These are phyloP conservation scores for Melanogrammus aeglefinus DNA, from an alignment of 2,797 vertebrate species.

Conservation along the genomic window DNA sequence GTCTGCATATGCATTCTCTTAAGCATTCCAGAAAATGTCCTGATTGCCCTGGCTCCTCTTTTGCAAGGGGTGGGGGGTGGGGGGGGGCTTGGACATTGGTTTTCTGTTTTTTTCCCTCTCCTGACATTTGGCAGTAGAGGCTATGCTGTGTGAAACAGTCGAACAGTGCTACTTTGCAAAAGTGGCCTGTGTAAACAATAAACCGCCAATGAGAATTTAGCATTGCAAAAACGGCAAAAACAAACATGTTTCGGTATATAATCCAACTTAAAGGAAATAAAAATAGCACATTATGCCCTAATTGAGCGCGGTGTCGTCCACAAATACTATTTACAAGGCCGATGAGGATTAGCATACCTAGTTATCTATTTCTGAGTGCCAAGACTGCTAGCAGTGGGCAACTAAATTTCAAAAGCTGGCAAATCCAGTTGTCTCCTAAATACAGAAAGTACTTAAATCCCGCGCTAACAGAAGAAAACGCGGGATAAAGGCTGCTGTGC, in stretches of 20 bases:
- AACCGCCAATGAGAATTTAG: conserved; percentile 47
- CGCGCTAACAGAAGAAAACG: conserved; percentile 84
- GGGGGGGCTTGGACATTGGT: conserved; percentile 70
- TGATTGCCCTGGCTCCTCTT: conserved; percentile 75
- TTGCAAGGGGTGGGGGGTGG: background rate
- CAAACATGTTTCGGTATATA: conserved; percentile 75
- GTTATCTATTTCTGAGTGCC: conserved; percentile 84
- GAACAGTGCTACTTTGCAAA: conserved; percentile 55
- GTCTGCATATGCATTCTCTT: conserved; percentile 74
- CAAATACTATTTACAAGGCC: conserved; percentile 87
- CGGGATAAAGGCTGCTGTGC: conserved; percentile 84
- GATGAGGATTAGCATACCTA: conserved; percentile 87
- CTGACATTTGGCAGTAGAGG: conserved; percentile 63
- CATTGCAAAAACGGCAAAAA: conserved; percentile 29
- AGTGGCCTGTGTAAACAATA: conserved; percentile 59
- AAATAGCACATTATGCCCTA: conserved; percentile 83
- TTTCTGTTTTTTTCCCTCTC: conserved; percentile 65
- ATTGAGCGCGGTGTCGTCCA: conserved; percentile 81
- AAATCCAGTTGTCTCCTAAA: conserved; percentile 90
- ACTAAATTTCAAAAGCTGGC: conserved; percentile 86
- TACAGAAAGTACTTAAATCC: conserved; percentile 89
- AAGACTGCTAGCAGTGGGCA: conserved; percentile 84
- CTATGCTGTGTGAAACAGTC: conserved; percentile 50
- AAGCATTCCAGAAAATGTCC: conserved; percentile 75
- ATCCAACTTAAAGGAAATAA: conserved; percentile 83